Conservation (phyloP, 2,797 vertebrate genomes). For the Betta splendens region DNA sequence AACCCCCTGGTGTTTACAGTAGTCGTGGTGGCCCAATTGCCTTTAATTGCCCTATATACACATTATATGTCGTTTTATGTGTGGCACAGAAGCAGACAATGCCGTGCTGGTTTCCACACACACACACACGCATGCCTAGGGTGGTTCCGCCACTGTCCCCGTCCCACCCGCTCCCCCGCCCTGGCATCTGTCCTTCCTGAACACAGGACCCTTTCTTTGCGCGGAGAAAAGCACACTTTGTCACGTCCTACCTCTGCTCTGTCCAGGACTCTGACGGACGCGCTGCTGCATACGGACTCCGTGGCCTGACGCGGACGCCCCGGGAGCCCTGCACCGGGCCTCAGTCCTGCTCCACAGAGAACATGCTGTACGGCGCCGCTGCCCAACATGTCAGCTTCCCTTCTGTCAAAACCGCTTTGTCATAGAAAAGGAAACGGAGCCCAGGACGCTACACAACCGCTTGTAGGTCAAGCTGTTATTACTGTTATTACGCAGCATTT, state of each 20-base stretch:
- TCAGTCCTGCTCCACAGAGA: constrained; percentile 15
- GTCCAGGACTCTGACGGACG: constrained; percentile 47
- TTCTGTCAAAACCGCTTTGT: constrained; percentile 59
- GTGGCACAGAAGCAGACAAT: constrained; percentile 36
- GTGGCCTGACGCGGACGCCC: constrained; percentile 53
- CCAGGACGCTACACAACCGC: constrained; percentile 27
- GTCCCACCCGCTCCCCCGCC: constrained; percentile 50
- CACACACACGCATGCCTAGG: constrained; percentile 41
- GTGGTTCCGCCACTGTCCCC: constrained; percentile 56
- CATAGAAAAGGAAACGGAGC: constrained; percentile 19
- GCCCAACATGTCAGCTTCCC: constrained; percentile 27
- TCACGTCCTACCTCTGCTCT: constrained; percentile 70
- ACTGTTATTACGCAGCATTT: constrained; percentile 44
- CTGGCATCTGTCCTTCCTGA: constrained; percentile 60
- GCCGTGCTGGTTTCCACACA: constrained; percentile 39
- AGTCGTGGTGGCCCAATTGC: too few relatives aligned
- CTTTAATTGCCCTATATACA: neutral
- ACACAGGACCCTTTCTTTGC: constrained; percentile 74
- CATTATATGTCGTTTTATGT: constrained; percentile 16
- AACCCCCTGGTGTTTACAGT: too few relatives aligned
- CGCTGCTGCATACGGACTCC: constrained; percentile 60
- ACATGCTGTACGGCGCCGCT: constrained; percentile 6
- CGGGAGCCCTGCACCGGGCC: constrained; percentile 36
- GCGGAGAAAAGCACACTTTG: constrained; percentile 69
- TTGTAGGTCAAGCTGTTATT: constrained; percentile 13